Conservation (phyloP, 1,140 invertebrate species). For the Leguminivora glycinivorella region DNA sequence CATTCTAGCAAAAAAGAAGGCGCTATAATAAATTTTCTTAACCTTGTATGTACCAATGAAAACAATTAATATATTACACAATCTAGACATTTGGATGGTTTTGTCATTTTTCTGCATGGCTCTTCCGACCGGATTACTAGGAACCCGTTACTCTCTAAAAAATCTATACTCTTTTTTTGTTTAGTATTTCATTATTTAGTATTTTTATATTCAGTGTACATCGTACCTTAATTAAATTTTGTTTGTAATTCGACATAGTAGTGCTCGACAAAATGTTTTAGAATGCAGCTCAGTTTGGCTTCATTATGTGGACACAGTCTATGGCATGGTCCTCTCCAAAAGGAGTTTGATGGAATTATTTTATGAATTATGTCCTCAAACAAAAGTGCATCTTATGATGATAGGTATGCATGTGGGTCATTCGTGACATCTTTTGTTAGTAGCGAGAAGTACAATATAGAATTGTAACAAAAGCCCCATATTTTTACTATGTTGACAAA, state of each 20-base stretch:
- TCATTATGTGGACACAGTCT: slow-evolving; percentile 6
- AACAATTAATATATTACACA: background rate
- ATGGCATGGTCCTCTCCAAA: slow-evolving; percentile 1
- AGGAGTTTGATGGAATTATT: background rate
- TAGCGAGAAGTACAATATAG: slow-evolving; percentile 26
- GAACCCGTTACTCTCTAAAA: background rate
- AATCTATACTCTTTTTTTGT: background rate
- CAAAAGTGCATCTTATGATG: slow-evolving; percentile 5
- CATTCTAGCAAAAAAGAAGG: too few species aligned
- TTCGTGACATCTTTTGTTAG: slow-evolving; percentile 27
- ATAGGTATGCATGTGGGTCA: slow-evolving; percentile 28
- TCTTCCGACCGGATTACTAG: background rate
- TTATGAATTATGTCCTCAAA: slow-evolving; percentile 9
- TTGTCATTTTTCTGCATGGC: background rate
- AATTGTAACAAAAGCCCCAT: slow-evolving; percentile 4
- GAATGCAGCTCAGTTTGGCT: slow-evolving; percentile 15
- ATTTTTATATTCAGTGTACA: slow-evolving; percentile 3
- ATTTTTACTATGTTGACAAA: slow-evolving; percentile 35
- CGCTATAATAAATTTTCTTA: background rate
- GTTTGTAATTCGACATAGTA: slow-evolving; percentile 26
- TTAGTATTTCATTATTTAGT: slow-evolving; percentile 6
- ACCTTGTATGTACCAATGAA: background rate
- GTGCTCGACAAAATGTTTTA: slow-evolving; percentile 7
- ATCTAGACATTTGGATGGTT: background rate
- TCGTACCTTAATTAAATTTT: background rate